These are phyloP conservation scores for Mesoclemmys tuberculata DNA, from an alignment of 2,113 vertebrate species.

Conservation along the genomic window DNA sequence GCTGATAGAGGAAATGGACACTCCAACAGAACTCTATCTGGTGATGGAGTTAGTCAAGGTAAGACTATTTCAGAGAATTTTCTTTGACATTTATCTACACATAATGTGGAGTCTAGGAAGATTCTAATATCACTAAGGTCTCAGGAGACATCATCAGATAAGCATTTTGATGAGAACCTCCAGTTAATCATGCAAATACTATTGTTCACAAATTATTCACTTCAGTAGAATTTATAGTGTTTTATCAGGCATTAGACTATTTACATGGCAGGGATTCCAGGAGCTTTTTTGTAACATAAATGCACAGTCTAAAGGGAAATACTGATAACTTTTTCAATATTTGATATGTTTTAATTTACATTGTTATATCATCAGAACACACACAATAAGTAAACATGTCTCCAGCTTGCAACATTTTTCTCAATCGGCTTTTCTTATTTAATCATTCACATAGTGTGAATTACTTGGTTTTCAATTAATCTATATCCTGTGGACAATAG, in stretches of 20 bases:
- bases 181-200: background rate
- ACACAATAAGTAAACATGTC: background rate
- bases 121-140: background rate
- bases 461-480: background rate
- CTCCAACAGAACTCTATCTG: conserved; percentile 89
- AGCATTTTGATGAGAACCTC: background rate
- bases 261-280: background rate
- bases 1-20: conserved; percentile 97
- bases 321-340: background rate
- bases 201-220: background rate
- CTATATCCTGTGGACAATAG: background rate
- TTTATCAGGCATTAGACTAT: background rate
- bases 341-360: background rate
- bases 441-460: background rate
- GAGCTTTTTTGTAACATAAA: background rate
- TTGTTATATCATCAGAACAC: background rate
- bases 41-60: conserved; percentile 99
- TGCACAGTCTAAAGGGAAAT: background rate
- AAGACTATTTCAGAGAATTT: background rate
- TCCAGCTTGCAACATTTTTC: background rate
- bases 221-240: background rate
- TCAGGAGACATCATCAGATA: background rate
- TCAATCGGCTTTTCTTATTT: background rate
- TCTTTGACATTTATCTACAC: background rate
- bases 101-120: background rate